These are phyloP conservation scores for Perca flavescens DNA, from an alignment of 2,113 vertebrate species.

Conservation along the genomic window DNA sequence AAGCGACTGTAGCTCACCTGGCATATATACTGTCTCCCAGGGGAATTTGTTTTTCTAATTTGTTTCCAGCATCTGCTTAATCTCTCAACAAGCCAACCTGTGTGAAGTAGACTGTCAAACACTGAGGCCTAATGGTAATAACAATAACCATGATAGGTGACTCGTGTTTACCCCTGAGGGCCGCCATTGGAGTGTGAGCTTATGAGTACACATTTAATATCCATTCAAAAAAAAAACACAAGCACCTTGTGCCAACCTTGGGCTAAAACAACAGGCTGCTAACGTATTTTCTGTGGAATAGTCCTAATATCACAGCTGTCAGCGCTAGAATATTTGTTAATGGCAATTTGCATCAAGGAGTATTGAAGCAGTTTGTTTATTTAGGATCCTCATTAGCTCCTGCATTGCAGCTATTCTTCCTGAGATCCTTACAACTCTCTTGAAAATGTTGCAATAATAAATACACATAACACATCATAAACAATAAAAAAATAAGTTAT, in stretches of 20 bases:
- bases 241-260: neutral
- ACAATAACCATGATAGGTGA: slow-evolving; percentile 73
- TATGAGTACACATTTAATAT: slow-evolving; percentile 66
- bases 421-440: too few relatives aligned
- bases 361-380: neutral
- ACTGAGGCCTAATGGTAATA: slow-evolving; percentile 68
- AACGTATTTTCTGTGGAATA: slow-evolving; percentile 50
- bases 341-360: neutral
- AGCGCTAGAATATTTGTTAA: slow-evolving; percentile 9
- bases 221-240: slow-evolving; percentile 26
- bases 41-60: slow-evolving; percentile 72
- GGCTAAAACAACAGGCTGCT: slow-evolving; percentile 50
- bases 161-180: slow-evolving; percentile 70
- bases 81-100: slow-evolving; percentile 73
- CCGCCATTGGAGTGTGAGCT: slow-evolving; percentile 35
- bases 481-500: too few relatives aligned
- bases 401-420: too few relatives aligned
- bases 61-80: slow-evolving; percentile 76
- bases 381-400: too few relatives aligned
- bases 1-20: slow-evolving; percentile 32
- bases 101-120: slow-evolving; percentile 73
- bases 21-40: slow-evolving; percentile 32
- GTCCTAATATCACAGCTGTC: slow-evolving; percentile 44
- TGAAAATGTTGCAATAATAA: too few relatives aligned
- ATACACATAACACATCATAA: too few relatives aligned